These are phyloP conservation scores for Abscondita cerata DNA, from an alignment of 2,888 invertebrate genomes.

Conservation along the genomic window DNA sequence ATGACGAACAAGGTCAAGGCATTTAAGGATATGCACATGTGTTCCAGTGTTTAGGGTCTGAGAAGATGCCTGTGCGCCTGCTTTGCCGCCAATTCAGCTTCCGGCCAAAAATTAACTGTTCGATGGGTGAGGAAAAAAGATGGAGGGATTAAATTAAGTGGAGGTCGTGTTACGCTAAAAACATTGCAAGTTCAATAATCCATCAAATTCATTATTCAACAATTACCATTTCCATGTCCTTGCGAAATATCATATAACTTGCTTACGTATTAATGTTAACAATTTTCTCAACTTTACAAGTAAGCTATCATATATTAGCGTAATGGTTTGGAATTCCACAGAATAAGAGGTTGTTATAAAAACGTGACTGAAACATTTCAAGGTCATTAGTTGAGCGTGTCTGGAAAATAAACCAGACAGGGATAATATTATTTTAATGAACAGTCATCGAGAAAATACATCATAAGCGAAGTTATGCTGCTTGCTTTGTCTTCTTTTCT, in stretches of 20 bases:
- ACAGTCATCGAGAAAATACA: not conserved
- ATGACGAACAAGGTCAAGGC: constrained; percentile 32
- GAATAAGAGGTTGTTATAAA: constrained; percentile 8
- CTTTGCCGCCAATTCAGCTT: constrained; percentile 35
- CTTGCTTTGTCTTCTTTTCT: too few species aligned
- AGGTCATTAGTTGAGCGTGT: constrained; percentile 12
- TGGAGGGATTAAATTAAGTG: too few species aligned
- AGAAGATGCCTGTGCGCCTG: constrained; percentile 8
- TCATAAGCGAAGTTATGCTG: not conserved
- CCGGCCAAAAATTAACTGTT: constrained; percentile 34
- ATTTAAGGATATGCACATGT: constrained; percentile 21
- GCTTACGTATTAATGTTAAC: too few species aligned
- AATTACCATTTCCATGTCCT: too few species aligned
- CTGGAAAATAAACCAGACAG: constrained; percentile 4
- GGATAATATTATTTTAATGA: not conserved
- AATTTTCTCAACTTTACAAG: too few species aligned
- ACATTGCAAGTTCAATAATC: too few species aligned
- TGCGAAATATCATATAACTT: too few species aligned
- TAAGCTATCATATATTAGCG: not conserved
- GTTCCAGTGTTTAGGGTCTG: not conserved
- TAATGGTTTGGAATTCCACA: constrained; percentile 12
- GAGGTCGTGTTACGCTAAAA: too few species aligned
- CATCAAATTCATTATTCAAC: too few species aligned
- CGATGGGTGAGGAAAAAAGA: not conserved
- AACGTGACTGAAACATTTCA: constrained; percentile 11